phyloP scores from a whole-genome alignment of 2,888 invertebrate genomes.

The Plagodis pulveraria region DNA sequence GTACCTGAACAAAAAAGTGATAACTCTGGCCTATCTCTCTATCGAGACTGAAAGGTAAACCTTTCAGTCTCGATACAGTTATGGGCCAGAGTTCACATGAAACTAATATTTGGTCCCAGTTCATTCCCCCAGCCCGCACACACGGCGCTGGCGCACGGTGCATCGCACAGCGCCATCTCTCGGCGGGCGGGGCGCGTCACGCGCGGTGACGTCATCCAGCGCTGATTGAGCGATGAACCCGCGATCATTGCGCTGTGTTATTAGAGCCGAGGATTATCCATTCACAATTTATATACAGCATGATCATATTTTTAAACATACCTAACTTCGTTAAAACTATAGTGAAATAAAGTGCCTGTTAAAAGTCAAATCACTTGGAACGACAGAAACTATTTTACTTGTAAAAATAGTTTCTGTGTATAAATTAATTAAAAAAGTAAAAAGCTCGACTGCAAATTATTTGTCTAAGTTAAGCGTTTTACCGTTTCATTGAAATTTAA shows the following conservation, averaged over 20 bases:
- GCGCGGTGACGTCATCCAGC: slow-evolving; percentile 72
- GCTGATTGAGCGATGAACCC: slow-evolving; percentile 82
- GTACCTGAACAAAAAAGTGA: too few relatives aligned
- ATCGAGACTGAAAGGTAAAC: too few relatives aligned
- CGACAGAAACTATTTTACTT: too few relatives aligned
- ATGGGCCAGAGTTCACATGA: too few relatives aligned
- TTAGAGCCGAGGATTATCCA: slow-evolving; percentile 76
- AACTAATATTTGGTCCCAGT: slow-evolving; percentile 2
- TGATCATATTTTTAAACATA: slow-evolving; percentile 45
- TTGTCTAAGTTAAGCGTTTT: too few relatives aligned
- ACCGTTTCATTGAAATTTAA: too few relatives aligned
- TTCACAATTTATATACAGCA: slow-evolving; percentile 66
- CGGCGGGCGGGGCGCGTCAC: slow-evolving; percentile 74
- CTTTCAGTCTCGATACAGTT: too few relatives aligned
- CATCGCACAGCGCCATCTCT: slow-evolving; percentile 77
- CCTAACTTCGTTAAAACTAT: slow-evolving; percentile 6
- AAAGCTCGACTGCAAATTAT: too few relatives aligned
- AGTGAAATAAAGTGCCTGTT: background rate
- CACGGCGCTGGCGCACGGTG: slow-evolving; percentile 37
- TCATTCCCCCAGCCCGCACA: slow-evolving; percentile 57
- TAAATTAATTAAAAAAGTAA: too few relatives aligned
- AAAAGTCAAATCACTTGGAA: too few relatives aligned
- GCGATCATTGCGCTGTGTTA: slow-evolving; percentile 72
- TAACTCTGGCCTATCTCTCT: too few relatives aligned
- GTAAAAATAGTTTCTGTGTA: too few relatives aligned